phyloP scores from a whole-genome alignment of 2,797 vertebrate species.

The Nyctalus aviator region DNA sequence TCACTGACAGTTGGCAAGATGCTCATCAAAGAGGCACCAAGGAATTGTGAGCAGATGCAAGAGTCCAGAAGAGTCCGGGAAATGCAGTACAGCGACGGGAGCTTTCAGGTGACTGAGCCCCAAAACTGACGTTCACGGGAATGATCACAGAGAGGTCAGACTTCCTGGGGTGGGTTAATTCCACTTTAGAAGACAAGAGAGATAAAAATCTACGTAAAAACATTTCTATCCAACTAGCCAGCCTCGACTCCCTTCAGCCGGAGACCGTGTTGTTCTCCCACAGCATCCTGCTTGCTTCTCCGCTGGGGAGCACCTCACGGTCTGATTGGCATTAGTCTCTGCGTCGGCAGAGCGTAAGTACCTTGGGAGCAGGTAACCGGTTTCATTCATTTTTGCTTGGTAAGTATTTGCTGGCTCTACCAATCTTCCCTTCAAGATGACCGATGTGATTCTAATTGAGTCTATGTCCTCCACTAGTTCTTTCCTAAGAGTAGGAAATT shows the following conservation, averaged over 20 bases:
- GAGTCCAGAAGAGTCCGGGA: not conserved
- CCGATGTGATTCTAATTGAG: not conserved
- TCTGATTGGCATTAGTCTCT: not conserved
- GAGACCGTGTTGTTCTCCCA: not conserved
- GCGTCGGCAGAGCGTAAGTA: rapidly evolving
- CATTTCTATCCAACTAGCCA: not conserved
- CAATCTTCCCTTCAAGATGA: not conserved
- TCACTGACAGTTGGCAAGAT: not conserved
- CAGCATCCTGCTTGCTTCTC: not conserved
- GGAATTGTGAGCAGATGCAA: not conserved
- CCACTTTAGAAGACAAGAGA: not conserved
- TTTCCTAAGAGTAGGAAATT: not conserved
- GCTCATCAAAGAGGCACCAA: not conserved
- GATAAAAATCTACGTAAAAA: not conserved
- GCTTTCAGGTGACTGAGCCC: not conserved
- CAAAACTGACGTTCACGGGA: not conserved
- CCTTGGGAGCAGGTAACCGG: not conserved
- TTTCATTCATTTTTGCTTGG: not conserved
- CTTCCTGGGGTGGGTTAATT: rapidly evolving
- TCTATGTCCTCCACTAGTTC: not conserved
- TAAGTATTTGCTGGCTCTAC: not conserved
- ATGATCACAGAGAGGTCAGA: not conserved
- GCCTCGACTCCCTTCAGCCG: not conserved
- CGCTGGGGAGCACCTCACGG: not conserved
- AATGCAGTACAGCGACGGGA: rapidly evolving